phyloP scores from a whole-genome alignment of 2,888 invertebrate genomes.

The Eupithecia tripunctaria region DNA sequence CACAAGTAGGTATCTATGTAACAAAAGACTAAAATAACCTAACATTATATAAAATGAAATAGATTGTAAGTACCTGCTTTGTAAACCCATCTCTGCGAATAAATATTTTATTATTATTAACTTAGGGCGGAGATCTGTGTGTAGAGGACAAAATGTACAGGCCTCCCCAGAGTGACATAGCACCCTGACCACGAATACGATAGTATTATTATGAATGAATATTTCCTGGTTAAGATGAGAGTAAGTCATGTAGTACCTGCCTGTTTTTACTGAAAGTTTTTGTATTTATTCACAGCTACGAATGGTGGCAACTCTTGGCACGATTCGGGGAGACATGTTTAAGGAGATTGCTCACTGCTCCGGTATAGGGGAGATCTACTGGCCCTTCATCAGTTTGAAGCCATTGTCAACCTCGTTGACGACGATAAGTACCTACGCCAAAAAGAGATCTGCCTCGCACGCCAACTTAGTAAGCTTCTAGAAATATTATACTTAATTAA shows the following conservation, averaged over 20 bases:
- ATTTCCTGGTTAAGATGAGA: neutral
- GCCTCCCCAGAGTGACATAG: too few species aligned
- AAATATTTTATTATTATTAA: too few species aligned
- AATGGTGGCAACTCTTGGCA: conserved; percentile 65
- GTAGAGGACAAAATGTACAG: too few species aligned
- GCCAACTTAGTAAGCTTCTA: conserved; percentile 43
- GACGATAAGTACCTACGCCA: conserved; percentile 27
- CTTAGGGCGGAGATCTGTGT: too few species aligned
- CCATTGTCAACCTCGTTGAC: conserved; percentile 37
- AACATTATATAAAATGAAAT: too few species aligned
- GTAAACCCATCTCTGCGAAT: too few species aligned
- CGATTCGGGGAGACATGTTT: conserved; percentile 42
- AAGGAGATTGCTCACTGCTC: conserved; percentile 58
- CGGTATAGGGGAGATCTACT: conserved; percentile 71
- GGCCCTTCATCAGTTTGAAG: conserved; percentile 70
- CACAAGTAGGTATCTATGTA: too few species aligned
- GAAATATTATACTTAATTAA: too few species aligned
- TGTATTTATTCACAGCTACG: conserved; percentile 58
- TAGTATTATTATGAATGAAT: too few species aligned
- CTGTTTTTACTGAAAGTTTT: neutral
- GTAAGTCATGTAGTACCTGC: neutral
- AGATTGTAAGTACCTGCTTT: too few species aligned
- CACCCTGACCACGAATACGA: too few species aligned
- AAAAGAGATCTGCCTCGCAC: conserved; percentile 49
- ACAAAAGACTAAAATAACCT: too few species aligned